Conservation (phyloP, 2,113 vertebrate genomes). For the Barnardius zonarius region DNA sequence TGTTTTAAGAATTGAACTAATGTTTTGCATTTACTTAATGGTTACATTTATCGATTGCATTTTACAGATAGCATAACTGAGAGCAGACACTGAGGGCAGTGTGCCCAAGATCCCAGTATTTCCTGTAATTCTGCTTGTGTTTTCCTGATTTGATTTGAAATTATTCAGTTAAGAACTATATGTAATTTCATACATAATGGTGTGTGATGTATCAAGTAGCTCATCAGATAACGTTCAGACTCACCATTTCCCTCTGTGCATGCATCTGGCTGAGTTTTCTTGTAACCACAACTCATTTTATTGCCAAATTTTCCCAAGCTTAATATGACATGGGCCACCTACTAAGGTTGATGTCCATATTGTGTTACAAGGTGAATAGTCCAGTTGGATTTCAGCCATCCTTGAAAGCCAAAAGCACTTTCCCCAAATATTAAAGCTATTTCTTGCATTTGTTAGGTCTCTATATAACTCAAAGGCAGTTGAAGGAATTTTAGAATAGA, state of each 20-base stretch:
- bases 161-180: constrained; percentile 24
- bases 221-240: neutral
- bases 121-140: constrained; percentile 51
- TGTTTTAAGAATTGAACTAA: neutral
- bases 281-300: neutral
- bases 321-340: neutral
- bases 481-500: neutral
- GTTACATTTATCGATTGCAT: neutral
- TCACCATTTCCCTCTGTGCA: neutral
- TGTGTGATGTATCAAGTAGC: constrained; percentile 24
- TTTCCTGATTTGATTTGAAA: constrained; percentile 63
- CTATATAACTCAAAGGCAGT: neutral
- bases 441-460: neutral
- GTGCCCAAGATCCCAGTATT: constrained; percentile 32
- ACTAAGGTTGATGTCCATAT: neutral
- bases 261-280: neutral
- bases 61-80: constrained; percentile 12
- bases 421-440: neutral
- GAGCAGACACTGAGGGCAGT: constrained; percentile 15
- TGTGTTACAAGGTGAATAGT: neutral
- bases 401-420: neutral
- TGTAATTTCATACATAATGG: neutral
- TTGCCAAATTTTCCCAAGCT: neutral
- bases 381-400: neutral
- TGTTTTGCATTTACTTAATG: constrained; percentile 10